Base-by-base conservation (phyloP, 2,888 invertebrate species). In the Coelogynopora nodosa region DNA sequence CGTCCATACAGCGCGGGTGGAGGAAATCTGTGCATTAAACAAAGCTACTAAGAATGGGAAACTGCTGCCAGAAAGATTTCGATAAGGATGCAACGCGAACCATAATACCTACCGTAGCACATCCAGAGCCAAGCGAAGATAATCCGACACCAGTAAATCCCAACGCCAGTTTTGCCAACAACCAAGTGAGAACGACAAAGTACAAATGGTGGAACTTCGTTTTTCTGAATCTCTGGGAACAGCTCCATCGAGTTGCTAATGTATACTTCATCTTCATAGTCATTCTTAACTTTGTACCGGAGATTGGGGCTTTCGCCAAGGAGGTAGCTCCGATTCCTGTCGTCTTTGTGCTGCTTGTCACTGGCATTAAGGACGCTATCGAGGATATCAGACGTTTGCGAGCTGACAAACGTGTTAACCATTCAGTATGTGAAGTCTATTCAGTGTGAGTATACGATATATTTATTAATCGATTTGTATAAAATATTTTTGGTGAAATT, bases 231-330 rank as follows among this genome's bases (percentile, higher is more conserved):
- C 94, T 99, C 90, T 98, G 97, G 93, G 99, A 99, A 93, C 99
- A 99, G 93, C 99, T 99, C 93, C 95, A 98, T 88, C 94, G 97
- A 91, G 99, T 99, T 94, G 97, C 98, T 90, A 99, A 99, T 93
- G 96, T 98, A 92, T 99, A 99, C 94, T 99, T 99, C 94, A 94
- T 99, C 90, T 95, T 98, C 93, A 98, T 99, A 91, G 98, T 98
- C 89, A 94, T 98, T 90, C 94, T 99, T 92, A 98, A 95, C 95
- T 99, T 99, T 95, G 99, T 99, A 92, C 98, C 98, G 29, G 97
- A 97, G 93, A 98, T 99, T 88, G 98, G 98, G 84, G 99, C 99
- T 67, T 99, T 99, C 84, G 99, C 99, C 89, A 94, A 98, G 87
- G 99, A 96, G 93, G 99, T 99, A 88, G 99, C 99, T 86, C 94